A percentile compares a stretch with the other conserved stretches of the same genome.
Conservation (phyloP, 2,797 vertebrate species). For the Clarias platycephalus region DNA sequence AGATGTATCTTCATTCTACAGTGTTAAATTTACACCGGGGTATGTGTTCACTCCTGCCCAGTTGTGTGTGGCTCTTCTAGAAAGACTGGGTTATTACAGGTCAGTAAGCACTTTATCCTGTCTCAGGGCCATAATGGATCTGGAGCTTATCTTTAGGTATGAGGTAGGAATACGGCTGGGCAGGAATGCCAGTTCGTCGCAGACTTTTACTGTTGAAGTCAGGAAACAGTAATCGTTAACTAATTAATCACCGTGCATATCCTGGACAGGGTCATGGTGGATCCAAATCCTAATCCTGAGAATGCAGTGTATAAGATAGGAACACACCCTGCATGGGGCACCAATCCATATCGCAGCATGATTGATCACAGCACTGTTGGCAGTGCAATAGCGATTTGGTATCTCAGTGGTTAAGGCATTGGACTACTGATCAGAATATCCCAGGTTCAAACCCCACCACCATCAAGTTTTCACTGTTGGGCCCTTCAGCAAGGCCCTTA, state of each 20-base stretch:
- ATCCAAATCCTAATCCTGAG: neutral
- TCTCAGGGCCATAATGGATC: neutral
- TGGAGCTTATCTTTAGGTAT: neutral
- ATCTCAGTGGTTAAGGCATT: no score
- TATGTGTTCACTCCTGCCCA: conserved; percentile 7
- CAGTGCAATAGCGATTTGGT: neutral
- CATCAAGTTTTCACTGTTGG: no score
- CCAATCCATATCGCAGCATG: neutral
- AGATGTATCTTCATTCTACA: conserved; percentile 14
- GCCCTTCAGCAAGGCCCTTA: no score
- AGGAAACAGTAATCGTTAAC: neutral
- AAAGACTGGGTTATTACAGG: neutral
- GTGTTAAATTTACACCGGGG: conserved; percentile 26
- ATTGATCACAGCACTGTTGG: no score
- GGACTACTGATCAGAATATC: no score
- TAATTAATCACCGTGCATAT: neutral
- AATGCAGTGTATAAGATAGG: neutral
- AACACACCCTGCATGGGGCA: neutral
- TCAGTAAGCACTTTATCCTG: neutral
- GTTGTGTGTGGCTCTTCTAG: neutral
- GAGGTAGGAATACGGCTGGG: neutral
- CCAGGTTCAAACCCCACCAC: no score
- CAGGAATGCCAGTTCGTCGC: neutral
- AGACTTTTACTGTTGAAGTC: neutral
- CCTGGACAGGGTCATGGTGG: neutral